These are phyloP conservation scores for Drosophila pseudotakahashii DNA, from an alignment of 2,888 invertebrate species.

Conservation along the genomic window DNA sequence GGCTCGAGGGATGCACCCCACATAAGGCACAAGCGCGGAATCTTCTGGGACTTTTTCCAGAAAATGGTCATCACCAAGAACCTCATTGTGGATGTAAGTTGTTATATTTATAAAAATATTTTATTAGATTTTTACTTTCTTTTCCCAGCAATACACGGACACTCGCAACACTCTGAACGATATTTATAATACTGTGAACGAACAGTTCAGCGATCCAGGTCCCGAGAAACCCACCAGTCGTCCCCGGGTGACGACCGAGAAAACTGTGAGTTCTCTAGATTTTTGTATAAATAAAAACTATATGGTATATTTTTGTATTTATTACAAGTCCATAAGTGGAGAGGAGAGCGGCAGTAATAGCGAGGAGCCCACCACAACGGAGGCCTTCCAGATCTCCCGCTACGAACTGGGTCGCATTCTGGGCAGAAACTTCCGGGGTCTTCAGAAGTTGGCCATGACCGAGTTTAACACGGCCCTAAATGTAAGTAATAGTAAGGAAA, in stretches of 20 bases:
- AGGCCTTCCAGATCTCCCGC: slow-evolving; percentile 81
- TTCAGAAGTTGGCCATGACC: slow-evolving; percentile 80
- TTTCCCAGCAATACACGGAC: slow-evolving; percentile 82
- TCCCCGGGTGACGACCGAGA: slow-evolving; percentile 61
- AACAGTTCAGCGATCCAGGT: slow-evolving; percentile 82
- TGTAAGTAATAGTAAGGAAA: slow-evolving; percentile 60
- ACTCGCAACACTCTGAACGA: slow-evolving; percentile 80
- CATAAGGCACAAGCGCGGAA: slow-evolving; percentile 75
- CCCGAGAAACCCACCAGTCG: slow-evolving; percentile 71
- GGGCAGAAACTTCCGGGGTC: slow-evolving; percentile 83
- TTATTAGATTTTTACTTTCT: too few relatives aligned
- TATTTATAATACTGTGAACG: slow-evolving; percentile 81
- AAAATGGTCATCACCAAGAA: slow-evolving; percentile 82
- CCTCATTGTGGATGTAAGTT: slow-evolving; percentile 80
- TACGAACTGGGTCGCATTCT: slow-evolving; percentile 83
- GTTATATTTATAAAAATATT: background rate
- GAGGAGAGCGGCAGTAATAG: slow-evolving; percentile 50
- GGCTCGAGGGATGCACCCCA: slow-evolving; percentile 38
- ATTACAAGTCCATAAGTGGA: slow-evolving; percentile 35
- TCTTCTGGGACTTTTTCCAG: slow-evolving; percentile 82
- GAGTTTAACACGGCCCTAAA: slow-evolving; percentile 83
- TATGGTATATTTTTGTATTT: too few relatives aligned
- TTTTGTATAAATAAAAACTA: background rate
- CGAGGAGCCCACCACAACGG: slow-evolving; percentile 78
- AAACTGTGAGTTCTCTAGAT: slow-evolving; percentile 51